A percentile compares a stretch with the other conserved stretches of the same genome.
These are phyloP conservation scores for Zingel zingel DNA, from an alignment of 2,113 vertebrate genomes.

Conservation along the genomic window DNA sequence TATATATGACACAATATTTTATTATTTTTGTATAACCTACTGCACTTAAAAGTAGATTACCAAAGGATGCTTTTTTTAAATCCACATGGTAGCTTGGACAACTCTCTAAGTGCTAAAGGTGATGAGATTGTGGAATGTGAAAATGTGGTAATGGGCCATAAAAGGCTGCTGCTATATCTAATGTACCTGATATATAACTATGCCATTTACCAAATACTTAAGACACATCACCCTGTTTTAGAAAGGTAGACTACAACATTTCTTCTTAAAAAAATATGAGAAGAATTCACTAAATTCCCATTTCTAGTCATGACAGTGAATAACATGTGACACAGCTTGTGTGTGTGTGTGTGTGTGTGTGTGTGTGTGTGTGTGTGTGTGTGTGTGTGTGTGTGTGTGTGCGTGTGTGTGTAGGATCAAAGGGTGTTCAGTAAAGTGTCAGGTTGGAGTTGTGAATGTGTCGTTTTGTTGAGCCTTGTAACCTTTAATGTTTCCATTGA, in stretches of 20 bases:
- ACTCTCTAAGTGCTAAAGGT: neutral
- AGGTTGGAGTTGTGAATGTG: constrained; percentile 68
- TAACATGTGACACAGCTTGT: neutral
- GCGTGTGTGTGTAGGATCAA: constrained; percentile 58
- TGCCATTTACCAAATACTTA: constrained; percentile 34
- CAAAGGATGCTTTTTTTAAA: neutral
- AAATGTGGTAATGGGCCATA: neutral
- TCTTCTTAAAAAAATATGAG: neutral
- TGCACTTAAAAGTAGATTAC: neutral
- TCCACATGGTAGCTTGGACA: neutral
- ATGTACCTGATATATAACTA: constrained; percentile 21
- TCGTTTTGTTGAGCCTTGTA: constrained; percentile 75
- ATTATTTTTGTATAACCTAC: neutral
- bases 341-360: constrained; percentile 29
- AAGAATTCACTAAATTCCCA: constrained; percentile 8
- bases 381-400: constrained; percentile 9
- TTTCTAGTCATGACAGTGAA: neutral
- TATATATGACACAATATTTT: neutral
- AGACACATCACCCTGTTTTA: neutral
- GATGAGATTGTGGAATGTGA: constrained; percentile 1
- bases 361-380: constrained; percentile 33
- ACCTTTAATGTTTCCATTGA: constrained; percentile 80
- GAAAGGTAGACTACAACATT: neutral
- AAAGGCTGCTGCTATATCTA: constrained; percentile 11
- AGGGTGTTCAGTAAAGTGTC: constrained; percentile 69